Base-by-base conservation (phyloP, 2,888 invertebrate species). In the Zhuqinia jingwanae region DNA sequence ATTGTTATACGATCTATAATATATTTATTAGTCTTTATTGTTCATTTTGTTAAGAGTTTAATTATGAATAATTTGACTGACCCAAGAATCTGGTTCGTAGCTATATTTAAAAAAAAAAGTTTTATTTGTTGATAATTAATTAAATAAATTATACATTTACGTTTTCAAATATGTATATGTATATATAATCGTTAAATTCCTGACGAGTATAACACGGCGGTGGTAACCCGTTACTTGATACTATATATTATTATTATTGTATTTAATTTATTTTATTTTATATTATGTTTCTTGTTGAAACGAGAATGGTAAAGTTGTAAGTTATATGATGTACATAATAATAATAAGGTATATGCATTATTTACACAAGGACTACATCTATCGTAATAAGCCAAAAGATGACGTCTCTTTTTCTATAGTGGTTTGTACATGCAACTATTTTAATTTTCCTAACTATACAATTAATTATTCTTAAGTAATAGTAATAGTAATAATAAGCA, bases 361-460 rank as follows among this genome's bases (percentile, higher is more conserved):
- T 68, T 42, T 20, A 8, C 17, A 15, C 11, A 25, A 10, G n/a
- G 36, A 36, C 8, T 6, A 36, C 36, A n/a, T n/a, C n/a, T n/a
- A n/a, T 36, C 36, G 36, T 36, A 6, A 22, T 10, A 60, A 10
- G 20, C 1, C 42, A 42, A 36, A 36, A 25, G 36, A 68, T 45
- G 17, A 17, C 20, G 65, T 68, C 45, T 68, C 42, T 36, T 68
- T 20, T 42, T 68, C 10, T n/a, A 17, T 30, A 68, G 42, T 68
- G 42, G 45, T 42, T 68, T 42, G 3, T 68, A 68, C 42, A 8
- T 20, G 20, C 36, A 30, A 15, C 17, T 36, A 68, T 68, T 68
- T 68, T 45, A 68, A 20, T 17, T 63, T n/a, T n/a, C n/a, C n/a
- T n/a, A n/a, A n/a, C n/a, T n/a, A n/a, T n/a, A n/a, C n/a, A n/a